phyloP scores from a whole-genome alignment of 1,140 invertebrate genomes.

The Gonatopus flavifemur region DNA sequence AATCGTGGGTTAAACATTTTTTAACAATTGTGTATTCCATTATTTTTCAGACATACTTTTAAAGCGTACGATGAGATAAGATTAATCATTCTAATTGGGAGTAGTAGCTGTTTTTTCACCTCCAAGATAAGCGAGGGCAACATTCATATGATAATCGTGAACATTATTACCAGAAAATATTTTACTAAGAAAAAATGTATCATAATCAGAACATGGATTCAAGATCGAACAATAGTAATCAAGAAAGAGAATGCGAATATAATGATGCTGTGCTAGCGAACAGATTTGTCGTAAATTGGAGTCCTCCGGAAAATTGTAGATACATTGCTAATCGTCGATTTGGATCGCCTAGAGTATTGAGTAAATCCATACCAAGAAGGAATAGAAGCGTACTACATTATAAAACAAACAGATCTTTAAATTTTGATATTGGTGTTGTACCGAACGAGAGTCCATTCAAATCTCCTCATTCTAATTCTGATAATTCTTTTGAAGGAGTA shows the following conservation, averaged over 20 bases:
- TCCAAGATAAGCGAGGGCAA: no score
- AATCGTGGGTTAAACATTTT: no score
- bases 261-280: slow-evolving; percentile 20
- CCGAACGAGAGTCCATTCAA: slow-evolving; percentile 23
- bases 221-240: slow-evolving; percentile 12
- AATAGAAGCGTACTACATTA: slow-evolving; percentile 25
- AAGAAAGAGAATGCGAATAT: slow-evolving; percentile 28
- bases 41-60: no score
- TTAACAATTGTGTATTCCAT: no score
- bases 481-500: slow-evolving; percentile 10
- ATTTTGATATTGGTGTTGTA: slow-evolving; percentile 31
- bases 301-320: slow-evolving; percentile 23
- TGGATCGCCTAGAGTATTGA: slow-evolving; percentile 21
- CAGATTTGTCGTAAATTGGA: slow-evolving; percentile 28
- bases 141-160: no score
- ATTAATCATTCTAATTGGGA: no score
- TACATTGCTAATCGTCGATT: slow-evolving; percentile 27
- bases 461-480: slow-evolving; percentile 25
- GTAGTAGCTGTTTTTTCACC: no score
- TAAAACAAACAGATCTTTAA: slow-evolving; percentile 39
- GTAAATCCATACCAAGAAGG: slow-evolving; percentile 30
- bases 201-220: slow-evolving; percentile 9
- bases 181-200: slow-evolving; percentile 1
- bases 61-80: no score
- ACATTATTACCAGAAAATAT: no score